These are phyloP conservation scores for Mustela lutreola DNA, from an alignment of 2,113 vertebrate genomes.

Conservation along the genomic window DNA sequence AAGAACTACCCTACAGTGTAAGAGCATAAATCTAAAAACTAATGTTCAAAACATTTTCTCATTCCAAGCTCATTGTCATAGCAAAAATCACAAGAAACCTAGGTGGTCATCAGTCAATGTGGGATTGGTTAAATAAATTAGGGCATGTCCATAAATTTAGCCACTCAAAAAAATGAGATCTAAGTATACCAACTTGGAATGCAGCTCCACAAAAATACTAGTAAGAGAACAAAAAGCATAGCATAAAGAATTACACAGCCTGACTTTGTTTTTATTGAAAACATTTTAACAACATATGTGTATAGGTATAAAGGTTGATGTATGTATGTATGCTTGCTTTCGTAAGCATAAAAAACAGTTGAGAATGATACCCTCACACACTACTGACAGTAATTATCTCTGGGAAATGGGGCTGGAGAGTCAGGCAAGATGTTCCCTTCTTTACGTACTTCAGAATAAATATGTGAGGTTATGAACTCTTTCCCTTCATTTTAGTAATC, in stretches of 20 bases:
- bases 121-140: constrained; percentile 25
- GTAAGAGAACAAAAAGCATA: constrained; percentile 35
- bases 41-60: neutral
- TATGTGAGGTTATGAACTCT: neutral
- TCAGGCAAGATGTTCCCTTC: neutral
- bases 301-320: neutral
- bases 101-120: constrained; percentile 6
- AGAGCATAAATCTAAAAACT: neutral
- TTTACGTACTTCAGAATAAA: constrained; percentile 53
- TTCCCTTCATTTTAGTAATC: neutral
- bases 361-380: neutral
- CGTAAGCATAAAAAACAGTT: constrained; percentile 16
- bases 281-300: neutral
- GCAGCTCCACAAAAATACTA: constrained; percentile 7
- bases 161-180: neutral
- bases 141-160: neutral
- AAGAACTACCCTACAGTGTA: neutral
- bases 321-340: neutral
- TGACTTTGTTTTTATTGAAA: constrained; percentile 43
- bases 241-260: neutral
- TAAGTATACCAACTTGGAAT: neutral
- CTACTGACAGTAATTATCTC: neutral
- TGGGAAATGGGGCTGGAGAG: neutral
- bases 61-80: neutral
- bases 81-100: neutral